Evolutionary conservation across 1,140 invertebrate species (phyloP).

Genomic region (Lucilia cuprina): DNA sequence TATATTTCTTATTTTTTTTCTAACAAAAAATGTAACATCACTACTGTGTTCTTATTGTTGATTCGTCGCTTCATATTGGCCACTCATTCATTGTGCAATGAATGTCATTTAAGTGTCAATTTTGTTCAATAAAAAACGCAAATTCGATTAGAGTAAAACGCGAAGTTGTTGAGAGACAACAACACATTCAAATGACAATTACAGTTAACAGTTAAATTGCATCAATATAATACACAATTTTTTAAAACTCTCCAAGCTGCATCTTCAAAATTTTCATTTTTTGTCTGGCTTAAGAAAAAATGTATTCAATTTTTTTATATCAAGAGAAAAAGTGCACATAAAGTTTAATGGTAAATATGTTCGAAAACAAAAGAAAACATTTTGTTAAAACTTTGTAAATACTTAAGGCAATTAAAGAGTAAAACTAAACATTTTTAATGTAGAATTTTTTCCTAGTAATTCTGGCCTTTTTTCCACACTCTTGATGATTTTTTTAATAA

Average conservation of each 20-base stretch:
- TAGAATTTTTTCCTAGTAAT: too few species aligned
- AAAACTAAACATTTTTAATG: neutral
- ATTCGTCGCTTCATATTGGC: neutral
- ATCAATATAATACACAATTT: neutral
- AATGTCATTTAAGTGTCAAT: conserved; percentile 1
- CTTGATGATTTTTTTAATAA: neutral
- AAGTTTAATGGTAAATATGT: too few species aligned
- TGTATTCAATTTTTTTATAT: neutral
- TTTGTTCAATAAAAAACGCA: neutral
- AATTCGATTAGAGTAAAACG: conserved; percentile 14
- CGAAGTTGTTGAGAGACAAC: conserved; percentile 3
- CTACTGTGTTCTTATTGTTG: neutral
- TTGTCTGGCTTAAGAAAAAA: neutral
- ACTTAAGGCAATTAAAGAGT: neutral
- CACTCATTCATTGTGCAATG: conserved; percentile 6
- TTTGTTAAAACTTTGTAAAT: neutral
- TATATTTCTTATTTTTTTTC: too few species aligned
- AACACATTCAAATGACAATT: conserved; percentile 14
- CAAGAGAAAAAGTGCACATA: neutral
- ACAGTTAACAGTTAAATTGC: neutral
- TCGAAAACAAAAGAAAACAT: neutral
- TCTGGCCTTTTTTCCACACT: neutral
- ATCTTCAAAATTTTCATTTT: neutral
- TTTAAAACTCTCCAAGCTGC: neutral
- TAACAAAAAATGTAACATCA: too few species aligned